These are phyloP conservation scores for Torymus auratus DNA, from an alignment of 2,888 invertebrate genomes.

Conservation along the genomic window DNA sequence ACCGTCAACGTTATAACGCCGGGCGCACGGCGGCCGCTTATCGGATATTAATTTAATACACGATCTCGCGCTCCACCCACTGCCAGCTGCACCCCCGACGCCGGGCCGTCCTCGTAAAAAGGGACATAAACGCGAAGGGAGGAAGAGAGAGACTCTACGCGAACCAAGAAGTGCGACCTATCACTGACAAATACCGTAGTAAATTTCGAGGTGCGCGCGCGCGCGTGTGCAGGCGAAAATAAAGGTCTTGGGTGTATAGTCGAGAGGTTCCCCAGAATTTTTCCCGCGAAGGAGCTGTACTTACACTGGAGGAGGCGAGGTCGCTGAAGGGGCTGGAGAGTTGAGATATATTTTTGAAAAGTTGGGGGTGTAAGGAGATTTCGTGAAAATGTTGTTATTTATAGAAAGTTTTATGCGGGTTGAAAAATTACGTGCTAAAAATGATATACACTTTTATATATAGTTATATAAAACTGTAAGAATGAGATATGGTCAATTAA, in stretches of 20 bases:
- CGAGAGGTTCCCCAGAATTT: conserved; percentile 11
- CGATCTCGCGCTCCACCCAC: conserved; percentile 65
- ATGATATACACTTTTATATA: too few species aligned
- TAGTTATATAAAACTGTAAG: too few species aligned
- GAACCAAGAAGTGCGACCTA: conserved; percentile 37
- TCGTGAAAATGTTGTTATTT: too few species aligned
- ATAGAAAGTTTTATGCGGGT: too few species aligned
- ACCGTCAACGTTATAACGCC: conserved; percentile 51
- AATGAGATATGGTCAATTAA: too few species aligned
- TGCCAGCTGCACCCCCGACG: conserved; percentile 61
- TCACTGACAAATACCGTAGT: conserved; percentile 55
- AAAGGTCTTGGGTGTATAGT: conserved; percentile 12
- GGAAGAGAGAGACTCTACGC: conserved; percentile 7
- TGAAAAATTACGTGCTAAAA: too few species aligned
- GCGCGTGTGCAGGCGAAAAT: conserved; percentile 15
- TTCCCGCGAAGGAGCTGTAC: background rate
- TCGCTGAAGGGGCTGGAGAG: too few species aligned
- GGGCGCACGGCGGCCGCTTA: conserved; percentile 57
- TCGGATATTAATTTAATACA: conserved; percentile 69
- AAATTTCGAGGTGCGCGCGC: conserved; percentile 37
- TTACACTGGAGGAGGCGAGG: too few species aligned
- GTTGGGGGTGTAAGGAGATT: too few species aligned
- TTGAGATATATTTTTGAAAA: too few species aligned
- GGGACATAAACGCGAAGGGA: conserved; percentile 48
- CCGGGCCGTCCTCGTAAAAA: conserved; percentile 52